Percentiles rank a stretch among this genome's conserved stretches.
Conservation (phyloP, 2,113 vertebrate species). For the Isichthys henryi region DNA sequence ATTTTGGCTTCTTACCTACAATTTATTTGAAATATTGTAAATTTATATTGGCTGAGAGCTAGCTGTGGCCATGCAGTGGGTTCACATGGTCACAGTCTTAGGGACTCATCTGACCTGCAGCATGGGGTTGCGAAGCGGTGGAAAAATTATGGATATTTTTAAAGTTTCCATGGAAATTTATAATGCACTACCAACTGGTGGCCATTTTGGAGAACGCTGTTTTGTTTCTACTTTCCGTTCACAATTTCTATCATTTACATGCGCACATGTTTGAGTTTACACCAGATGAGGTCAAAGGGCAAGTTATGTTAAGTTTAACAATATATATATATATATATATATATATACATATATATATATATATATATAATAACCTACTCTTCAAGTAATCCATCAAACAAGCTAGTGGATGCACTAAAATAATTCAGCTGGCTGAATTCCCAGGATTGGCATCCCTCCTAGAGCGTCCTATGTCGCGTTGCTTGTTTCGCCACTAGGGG, state of each 20-base stretch:
- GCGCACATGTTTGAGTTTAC: not conserved
- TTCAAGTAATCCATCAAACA: not conserved
- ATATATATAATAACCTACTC: not conserved
- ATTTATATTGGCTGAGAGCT: not conserved
- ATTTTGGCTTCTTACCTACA: not conserved
- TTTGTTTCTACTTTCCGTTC: not conserved
- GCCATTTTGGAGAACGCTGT: not conserved
- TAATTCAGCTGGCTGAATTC: not conserved
- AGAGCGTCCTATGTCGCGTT: not conserved
- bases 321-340: not conserved
- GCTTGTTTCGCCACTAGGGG: not conserved
- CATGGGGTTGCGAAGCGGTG: not conserved
- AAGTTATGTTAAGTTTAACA: not conserved
- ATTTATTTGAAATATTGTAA: not conserved
- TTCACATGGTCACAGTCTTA: not conserved
- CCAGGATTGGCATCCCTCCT: not conserved
- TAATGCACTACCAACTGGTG: not conserved
- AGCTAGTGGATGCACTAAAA: not conserved
- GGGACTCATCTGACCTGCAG: not conserved
- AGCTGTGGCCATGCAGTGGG: not conserved
- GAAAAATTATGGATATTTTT: not conserved
- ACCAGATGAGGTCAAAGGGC: not conserved
- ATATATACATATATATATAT: not conserved
- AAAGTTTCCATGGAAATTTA: not conserved
- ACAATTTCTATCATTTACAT: not conserved